phyloP scores from a whole-genome alignment of 1,140 invertebrate species.

The Babylonia areolata region DNA sequence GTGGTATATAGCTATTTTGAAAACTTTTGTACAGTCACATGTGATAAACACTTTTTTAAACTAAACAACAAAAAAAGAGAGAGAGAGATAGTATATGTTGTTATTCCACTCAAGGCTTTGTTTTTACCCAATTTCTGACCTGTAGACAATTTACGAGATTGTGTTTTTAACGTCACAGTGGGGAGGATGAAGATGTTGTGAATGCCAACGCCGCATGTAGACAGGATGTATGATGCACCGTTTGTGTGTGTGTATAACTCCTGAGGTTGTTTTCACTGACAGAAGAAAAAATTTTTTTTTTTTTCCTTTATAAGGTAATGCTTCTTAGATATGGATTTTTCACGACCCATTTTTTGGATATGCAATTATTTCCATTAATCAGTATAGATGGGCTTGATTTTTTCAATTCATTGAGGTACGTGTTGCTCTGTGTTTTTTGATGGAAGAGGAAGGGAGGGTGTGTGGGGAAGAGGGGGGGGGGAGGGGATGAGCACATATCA shows the following conservation, averaged over 20 bases:
- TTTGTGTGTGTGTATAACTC: too few species aligned
- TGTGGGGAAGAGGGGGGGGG: background rate
- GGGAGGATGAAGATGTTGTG: background rate
- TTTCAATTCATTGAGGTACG: background rate
- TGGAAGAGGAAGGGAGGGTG: too few species aligned
- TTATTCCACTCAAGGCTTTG: background rate
- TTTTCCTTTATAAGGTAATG: background rate
- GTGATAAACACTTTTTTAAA: conserved; percentile 9
- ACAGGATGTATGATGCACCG: too few species aligned
- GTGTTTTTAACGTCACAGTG: too few species aligned
- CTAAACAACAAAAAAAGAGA: background rate
- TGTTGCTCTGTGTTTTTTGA: too few species aligned
- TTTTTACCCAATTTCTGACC: too few species aligned
- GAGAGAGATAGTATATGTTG: conserved; percentile 5
- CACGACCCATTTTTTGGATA: conserved; percentile 8
- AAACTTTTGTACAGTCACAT: conserved; percentile 8
- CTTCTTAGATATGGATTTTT: background rate
- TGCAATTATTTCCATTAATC: background rate
- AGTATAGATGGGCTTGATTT: background rate
- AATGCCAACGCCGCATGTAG: background rate
- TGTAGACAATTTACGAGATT: too few species aligned
- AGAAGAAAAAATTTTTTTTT: background rate
- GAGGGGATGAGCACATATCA: background rate
- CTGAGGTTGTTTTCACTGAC: background rate
- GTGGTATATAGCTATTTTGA: conserved; percentile 8